A percentile compares a stretch with the other conserved stretches of the same genome.
Conservation (phyloP, 2,113 vertebrate species). For the Ranitomeya variabilis region DNA sequence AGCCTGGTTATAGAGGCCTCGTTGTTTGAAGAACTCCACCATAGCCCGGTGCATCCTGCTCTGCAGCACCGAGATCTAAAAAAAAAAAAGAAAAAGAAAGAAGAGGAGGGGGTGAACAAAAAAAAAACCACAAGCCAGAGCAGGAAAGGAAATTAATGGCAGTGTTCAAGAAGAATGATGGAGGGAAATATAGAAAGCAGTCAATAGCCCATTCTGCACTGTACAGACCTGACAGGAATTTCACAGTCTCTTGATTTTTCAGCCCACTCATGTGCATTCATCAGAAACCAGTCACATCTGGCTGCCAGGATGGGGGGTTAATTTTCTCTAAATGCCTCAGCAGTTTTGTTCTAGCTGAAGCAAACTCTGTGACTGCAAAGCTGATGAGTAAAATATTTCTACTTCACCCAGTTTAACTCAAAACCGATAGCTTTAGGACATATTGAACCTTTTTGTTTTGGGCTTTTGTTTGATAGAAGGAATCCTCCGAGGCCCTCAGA, state of each 20-base stretch:
- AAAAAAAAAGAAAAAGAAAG: slow-evolving; percentile 67
- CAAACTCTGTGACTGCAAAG: slow-evolving; percentile 99
- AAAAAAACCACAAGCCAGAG: slow-evolving; percentile 87
- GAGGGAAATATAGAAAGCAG: slow-evolving; percentile 99
- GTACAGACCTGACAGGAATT: slow-evolving; percentile 99
- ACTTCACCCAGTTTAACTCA: slow-evolving; percentile 99
- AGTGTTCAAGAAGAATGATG: slow-evolving; percentile 99
- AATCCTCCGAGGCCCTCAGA: slow-evolving; percentile 90
- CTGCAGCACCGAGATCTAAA: slow-evolving; percentile 85
- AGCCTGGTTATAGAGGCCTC: slow-evolving; percentile 79
- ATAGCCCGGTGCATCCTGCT: slow-evolving; percentile 77
- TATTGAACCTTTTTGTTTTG: slow-evolving; percentile 82
- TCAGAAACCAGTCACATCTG: slow-evolving; percentile 99
- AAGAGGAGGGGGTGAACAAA: slow-evolving; percentile 68
- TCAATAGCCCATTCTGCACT: slow-evolving; percentile 99
- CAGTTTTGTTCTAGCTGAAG: slow-evolving; percentile 99
- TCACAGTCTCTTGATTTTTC: slow-evolving; percentile 99
- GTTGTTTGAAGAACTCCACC: slow-evolving; percentile 78
- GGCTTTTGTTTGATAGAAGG: slow-evolving; percentile 76
- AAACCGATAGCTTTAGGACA: slow-evolving; percentile 99
- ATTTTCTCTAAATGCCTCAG: slow-evolving; percentile 99
- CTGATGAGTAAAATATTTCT: slow-evolving; percentile 99
- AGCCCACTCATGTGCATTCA: slow-evolving; percentile 99
- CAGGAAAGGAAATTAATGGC: slow-evolving; percentile 99
- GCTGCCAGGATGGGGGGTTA: slow-evolving; percentile 99